Evolutionary conservation across 1,140 invertebrate genomes (phyloP), one percentile per base, ranked within the genome.

Genomic region (Cephus cinctus): DNA sequence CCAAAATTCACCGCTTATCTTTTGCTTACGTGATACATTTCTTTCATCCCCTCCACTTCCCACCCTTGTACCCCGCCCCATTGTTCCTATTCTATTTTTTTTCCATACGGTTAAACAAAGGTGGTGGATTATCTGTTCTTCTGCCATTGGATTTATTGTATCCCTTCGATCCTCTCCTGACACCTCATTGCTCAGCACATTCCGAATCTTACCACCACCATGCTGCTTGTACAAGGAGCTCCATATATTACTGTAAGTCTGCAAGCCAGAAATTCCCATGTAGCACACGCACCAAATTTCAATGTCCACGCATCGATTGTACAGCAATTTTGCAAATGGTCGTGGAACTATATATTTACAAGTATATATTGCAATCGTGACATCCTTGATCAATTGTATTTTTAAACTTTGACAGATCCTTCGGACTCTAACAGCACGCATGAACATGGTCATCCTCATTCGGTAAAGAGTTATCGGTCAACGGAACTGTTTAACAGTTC

Each of bases 121-220:
- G 71, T 75, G 67, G 73, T 65, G 72, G 72, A 58, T 71, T 76
- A 47, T 76, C 71, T 50, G 71, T 71, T 61, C 74, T 76, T 67
- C 64, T 76, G 61, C 70, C 74, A 56, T 44, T 76, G 69, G 74
- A 76, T 57, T 69, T 76, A 54, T 59, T 76, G 54, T 74, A 66
- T 60, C 74, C 74, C 35, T 75, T 76, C 50, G 74, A 76, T 67
- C 73, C 74, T 61, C 60, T 75, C 66, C 61, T 76, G 69, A 73
- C 65, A 65, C 66, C 71, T 53, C 69, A 75, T 60, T 75, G 63
- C 65, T 73, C 71, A 63, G 67, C 61, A 61, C 69, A 73, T 60
- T 76, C 70, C 52, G 71, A 74, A 71, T 72, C 73, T 67, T 73
- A 76, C 65, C 71, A 74, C 64, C 72, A 71, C 69, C 66, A 73